phyloP scores from a whole-genome alignment of 2,888 invertebrate genomes.

The Cloeon dipterum region DNA sequence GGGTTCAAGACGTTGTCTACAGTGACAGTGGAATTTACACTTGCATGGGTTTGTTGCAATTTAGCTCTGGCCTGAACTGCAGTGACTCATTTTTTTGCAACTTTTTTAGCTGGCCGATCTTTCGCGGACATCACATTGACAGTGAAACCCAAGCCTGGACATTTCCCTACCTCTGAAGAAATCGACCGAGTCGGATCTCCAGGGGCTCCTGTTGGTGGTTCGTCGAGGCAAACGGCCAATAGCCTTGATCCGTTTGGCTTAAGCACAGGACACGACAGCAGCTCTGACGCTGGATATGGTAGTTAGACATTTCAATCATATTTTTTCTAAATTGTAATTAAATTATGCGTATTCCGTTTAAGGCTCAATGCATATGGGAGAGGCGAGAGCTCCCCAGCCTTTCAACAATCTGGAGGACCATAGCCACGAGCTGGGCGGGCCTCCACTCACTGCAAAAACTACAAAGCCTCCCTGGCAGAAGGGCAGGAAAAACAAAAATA shows the following conservation, averaged over 20 bases:
- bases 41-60: conserved; percentile 35
- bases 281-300: conserved; percentile 2
- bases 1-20: conserved; percentile 57
- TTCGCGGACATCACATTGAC: conserved; percentile 57
- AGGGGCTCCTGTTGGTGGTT: conserved; percentile 2
- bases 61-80: neutral
- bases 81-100: neutral
- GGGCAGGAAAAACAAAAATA: no score
- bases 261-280: conserved; percentile 4
- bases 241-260: conserved; percentile 4
- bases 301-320: no score
- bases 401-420: conserved; percentile 5
- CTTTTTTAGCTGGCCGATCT: conserved; percentile 37
- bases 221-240: conserved; percentile 5
- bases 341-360: neutral
- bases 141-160: conserved; percentile 56
- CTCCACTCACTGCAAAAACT: neutral
- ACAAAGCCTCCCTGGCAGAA: neutral
- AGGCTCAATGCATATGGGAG: conserved; percentile 1
- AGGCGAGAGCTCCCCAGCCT: conserved; percentile 1
- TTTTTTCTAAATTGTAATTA: no score
- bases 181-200: conserved; percentile 22
- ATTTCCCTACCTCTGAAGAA: conserved; percentile 60
- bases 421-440: conserved; percentile 4
- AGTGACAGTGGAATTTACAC: conserved; percentile 69